Evolutionary conservation across 2,888 invertebrate species (phyloP).

Genomic region (Schizotus pectinicornis): DNA sequence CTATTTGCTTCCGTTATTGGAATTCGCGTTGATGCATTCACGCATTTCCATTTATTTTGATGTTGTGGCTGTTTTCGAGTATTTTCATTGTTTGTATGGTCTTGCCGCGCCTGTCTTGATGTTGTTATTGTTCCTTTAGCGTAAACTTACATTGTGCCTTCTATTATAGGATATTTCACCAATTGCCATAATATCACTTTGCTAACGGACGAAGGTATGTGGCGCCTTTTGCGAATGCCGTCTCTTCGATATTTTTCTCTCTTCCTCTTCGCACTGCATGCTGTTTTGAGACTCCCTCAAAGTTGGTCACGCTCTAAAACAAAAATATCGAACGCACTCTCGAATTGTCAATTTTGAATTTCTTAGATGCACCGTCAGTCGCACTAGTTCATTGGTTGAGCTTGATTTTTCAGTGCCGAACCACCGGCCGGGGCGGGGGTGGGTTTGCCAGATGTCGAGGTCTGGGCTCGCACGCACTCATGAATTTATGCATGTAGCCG

Average conservation of each 20-base stretch:
- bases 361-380: neutral
- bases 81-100: conserved; percentile 7
- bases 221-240: conserved; percentile 45
- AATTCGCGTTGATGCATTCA: neutral
- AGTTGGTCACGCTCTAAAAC: too few relatives aligned
- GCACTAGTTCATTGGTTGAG: neutral
- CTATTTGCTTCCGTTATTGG: neutral
- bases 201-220: conserved; percentile 58
- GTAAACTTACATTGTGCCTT: conserved; percentile 52
- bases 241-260: conserved; percentile 27
- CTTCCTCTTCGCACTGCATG: conserved; percentile 17
- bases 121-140: conserved; percentile 23
- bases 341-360: neutral
- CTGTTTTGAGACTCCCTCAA: neutral
- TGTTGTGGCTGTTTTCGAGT: neutral
- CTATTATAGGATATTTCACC: conserved; percentile 58
- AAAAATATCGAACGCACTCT: neutral
- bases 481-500: conserved; percentile 47
- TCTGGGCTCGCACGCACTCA: conserved; percentile 43
- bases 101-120: conserved; percentile 15
- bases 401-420: conserved; percentile 15
- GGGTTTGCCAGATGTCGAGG: conserved; percentile 13
- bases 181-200: conserved; percentile 59
- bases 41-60: neutral
- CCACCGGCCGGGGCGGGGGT: conserved; percentile 2